A percentile compares a stretch with the other conserved stretches of the same genome.
Evolutionary conservation across 2,797 vertebrate genomes (phyloP).

Genomic region (Malacoctenus gilli): DNA sequence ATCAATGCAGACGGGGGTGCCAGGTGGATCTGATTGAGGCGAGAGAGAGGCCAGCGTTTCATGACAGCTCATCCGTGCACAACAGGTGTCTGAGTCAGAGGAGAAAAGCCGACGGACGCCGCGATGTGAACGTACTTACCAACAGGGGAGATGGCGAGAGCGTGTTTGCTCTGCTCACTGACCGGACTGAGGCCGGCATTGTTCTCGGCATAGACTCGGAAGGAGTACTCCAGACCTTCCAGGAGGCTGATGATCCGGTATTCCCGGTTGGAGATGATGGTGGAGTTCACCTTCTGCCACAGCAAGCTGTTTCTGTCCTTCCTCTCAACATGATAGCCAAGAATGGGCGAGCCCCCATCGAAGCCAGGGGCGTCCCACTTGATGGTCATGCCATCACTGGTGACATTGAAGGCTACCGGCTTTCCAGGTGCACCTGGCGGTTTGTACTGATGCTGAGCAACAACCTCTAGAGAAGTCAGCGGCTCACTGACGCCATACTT

Average conservation of each 20-base stretch:
- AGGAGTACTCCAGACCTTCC: conserved; percentile 97
- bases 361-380: conserved; percentile 94
- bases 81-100: too few relatives aligned
- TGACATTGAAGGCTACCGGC: conserved; percentile 92
- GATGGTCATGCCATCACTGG: conserved; percentile 94
- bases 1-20: conserved; percentile 95
- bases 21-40: conserved; percentile 89
- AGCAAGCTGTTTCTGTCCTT: conserved; percentile 98
- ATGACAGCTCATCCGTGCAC: too few relatives aligned
- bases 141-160: conserved; percentile 94
- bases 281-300: conserved; percentile 94
- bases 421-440: conserved; percentile 93
- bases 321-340: conserved; percentile 95
- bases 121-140: too few relatives aligned
- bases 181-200: conserved; percentile 90
- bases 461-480: conserved; percentile 85
- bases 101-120: too few relatives aligned
- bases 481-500: conserved; percentile 92
- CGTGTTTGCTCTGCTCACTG: conserved; percentile 96
- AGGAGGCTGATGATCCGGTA: conserved; percentile 91
- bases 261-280: conserved; percentile 90
- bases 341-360: conserved; percentile 93
- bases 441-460: conserved; percentile 96
- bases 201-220: conserved; percentile 95
- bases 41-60: conserved; percentile 5